Percentiles rank a stretch among this genome's conserved stretches.
Conservation (phyloP, 1,140 invertebrate genomes). For the Trachymyrmex septentrionalis region DNA sequence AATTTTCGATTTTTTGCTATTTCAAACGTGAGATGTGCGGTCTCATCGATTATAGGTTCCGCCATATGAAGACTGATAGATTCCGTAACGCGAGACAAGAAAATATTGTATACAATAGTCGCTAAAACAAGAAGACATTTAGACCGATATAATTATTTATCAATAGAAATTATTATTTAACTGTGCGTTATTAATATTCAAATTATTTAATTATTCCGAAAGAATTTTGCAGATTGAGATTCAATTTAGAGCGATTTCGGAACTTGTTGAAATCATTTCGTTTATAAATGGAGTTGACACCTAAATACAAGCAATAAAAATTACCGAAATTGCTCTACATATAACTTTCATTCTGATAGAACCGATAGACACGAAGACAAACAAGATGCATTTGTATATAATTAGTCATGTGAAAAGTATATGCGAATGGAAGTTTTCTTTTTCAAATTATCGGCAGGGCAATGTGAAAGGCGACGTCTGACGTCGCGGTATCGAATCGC, state of each 20-base stretch:
- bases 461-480: constrained; percentile 83
- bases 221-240: constrained; percentile 4
- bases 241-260: constrained; percentile 37
- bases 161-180: constrained; percentile 52
- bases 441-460: constrained; percentile 82
- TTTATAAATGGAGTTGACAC: constrained; percentile 11
- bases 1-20: constrained; percentile 44
- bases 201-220: constrained; percentile 31
- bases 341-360: constrained; percentile 27
- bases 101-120: constrained; percentile 54
- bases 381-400: constrained; percentile 67
- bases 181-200: constrained; percentile 23
- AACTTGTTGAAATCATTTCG: constrained; percentile 18
- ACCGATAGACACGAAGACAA: neutral
- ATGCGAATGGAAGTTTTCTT: constrained; percentile 48
- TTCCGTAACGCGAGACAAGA: constrained; percentile 53
- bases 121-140: constrained; percentile 44
- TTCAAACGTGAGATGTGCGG: constrained; percentile 61
- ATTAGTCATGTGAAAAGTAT: constrained; percentile 23
- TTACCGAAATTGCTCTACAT: constrained; percentile 21
- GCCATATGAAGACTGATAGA: constrained; percentile 79
- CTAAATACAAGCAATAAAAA: constrained; percentile 50
- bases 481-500: constrained; percentile 85
- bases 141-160: constrained; percentile 50
- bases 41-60: constrained; percentile 72